Evolutionary conservation across 1,140 invertebrate genomes (phyloP).

Genomic region (Tetramorium simillimum): DNA sequence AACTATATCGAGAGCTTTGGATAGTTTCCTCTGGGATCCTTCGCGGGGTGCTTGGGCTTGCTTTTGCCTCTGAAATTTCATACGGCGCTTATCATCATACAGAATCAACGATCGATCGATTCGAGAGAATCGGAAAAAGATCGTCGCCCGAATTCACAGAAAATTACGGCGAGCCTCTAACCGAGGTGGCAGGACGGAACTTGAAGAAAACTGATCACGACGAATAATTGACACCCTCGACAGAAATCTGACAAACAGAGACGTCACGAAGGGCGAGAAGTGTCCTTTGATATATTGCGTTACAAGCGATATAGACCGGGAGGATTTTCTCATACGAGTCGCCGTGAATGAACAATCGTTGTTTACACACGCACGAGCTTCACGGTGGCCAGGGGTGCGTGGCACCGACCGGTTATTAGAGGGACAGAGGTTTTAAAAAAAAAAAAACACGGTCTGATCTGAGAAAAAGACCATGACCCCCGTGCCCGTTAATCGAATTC

Average conservation of each 20-base stretch:
- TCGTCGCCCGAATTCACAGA: neutral
- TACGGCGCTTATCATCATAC: slow-evolving; percentile 44
- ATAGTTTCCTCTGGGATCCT: slow-evolving; percentile 66
- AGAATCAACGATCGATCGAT: slow-evolving; percentile 4
- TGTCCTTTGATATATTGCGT: slow-evolving; percentile 12
- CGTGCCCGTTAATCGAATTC: slow-evolving; percentile 83
- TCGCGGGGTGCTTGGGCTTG: slow-evolving; percentile 65
- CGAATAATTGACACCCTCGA: neutral
- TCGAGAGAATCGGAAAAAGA: neutral
- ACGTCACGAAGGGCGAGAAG: slow-evolving; percentile 29
- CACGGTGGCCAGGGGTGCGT: slow-evolving; percentile 14
- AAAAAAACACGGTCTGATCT: slow-evolving; percentile 46
- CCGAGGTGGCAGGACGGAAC: neutral
- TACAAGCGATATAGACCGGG: slow-evolving; percentile 42
- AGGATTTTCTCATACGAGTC: slow-evolving; percentile 44
- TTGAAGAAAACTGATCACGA: neutral
- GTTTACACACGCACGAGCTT: slow-evolving; percentile 41
- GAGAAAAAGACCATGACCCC: slow-evolving; percentile 72
- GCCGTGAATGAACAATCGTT: slow-evolving; percentile 48
- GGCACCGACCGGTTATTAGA: slow-evolving; percentile 50
- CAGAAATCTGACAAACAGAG: neutral
- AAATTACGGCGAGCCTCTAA: neutral
- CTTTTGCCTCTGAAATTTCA: slow-evolving; percentile 64
- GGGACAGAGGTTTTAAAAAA: slow-evolving; percentile 53
- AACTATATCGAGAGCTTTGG: slow-evolving; percentile 57